Conservation (phyloP, 1,140 invertebrate species). For the Procambarus clarkii region DNA sequence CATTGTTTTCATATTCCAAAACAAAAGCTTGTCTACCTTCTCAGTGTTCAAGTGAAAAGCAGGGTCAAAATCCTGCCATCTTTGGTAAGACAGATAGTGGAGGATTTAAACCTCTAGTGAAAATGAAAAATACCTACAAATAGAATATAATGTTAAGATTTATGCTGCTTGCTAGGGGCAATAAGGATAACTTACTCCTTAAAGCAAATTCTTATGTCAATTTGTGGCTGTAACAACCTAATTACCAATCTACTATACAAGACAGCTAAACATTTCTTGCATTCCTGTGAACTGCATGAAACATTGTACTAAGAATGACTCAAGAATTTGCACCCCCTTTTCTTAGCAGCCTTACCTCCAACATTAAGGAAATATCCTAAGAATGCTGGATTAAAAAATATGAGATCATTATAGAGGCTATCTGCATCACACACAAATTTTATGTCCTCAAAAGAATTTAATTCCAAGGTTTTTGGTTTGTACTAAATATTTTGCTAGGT, state of each 20-base stretch:
- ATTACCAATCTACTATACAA: neutral
- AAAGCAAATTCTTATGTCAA: neutral
- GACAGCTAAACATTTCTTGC: constrained; percentile 4
- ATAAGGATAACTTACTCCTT: neutral
- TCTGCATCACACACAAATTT: constrained; percentile 40
- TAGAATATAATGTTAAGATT: constrained; percentile 22
- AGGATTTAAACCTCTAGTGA: constrained; percentile 20
- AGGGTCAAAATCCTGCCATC: constrained; percentile 52
- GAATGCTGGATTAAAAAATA: constrained; percentile 37
- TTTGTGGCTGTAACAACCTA: neutral
- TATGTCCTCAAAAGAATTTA: constrained; percentile 24
- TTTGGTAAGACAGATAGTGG: constrained; percentile 63
- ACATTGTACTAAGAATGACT: neutral
- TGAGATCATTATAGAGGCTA: constrained; percentile 48
- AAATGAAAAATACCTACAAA: constrained; percentile 42
- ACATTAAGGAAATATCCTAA: constrained; percentile 11
- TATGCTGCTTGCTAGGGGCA: neutral
- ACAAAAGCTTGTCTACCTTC: constrained; percentile 43
- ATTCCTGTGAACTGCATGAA: neutral
- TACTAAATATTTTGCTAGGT: constrained; percentile 37
- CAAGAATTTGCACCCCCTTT: constrained; percentile 15
- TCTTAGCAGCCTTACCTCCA: constrained; percentile 8
- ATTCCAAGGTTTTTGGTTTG: constrained; percentile 35
- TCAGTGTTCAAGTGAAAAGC: constrained; percentile 27
- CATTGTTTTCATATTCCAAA: constrained; percentile 27